Evolutionary conservation across 2,113 vertebrate species (phyloP).

Genomic region (Limanda limanda): DNA sequence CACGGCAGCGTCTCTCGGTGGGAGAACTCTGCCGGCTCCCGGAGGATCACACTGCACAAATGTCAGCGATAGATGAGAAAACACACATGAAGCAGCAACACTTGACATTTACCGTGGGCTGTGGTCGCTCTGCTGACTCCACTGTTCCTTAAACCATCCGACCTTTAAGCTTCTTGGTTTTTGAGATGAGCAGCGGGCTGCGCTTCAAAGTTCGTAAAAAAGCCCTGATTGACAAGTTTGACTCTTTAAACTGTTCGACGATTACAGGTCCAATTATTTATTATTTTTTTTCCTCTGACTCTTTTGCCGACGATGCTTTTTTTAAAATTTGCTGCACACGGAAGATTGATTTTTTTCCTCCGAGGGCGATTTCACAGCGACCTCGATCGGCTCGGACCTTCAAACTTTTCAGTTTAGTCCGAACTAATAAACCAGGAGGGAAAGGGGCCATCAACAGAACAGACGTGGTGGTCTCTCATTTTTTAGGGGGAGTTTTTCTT

Average conservation of each 20-base stretch:
- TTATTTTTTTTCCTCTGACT: background rate
- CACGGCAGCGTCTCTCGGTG: conserved; percentile 24
- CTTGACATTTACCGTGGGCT: conserved; percentile 72
- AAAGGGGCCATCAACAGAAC: no score
- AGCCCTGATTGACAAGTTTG: conserved; percentile 39
- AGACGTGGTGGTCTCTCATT: no score
- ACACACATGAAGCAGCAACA: conserved; percentile 68
- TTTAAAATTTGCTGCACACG: no score
- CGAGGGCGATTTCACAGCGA: no score
- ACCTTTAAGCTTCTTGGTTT: conserved; percentile 64
- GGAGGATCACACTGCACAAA: conserved; percentile 69
- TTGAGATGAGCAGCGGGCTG: conserved; percentile 12
- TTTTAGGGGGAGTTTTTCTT: no score
- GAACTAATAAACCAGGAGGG: no score
- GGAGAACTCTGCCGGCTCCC: conserved; percentile 43
- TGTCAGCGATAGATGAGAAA: conserved; percentile 66
- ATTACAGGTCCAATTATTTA: background rate
- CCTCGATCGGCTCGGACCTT: no score
- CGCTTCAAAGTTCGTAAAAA: conserved; percentile 5
- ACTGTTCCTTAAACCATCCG: conserved; percentile 55
- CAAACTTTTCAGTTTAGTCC: no score
- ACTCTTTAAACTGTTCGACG: background rate
- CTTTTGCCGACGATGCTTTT: background rate
- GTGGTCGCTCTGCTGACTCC: conserved; percentile 56
- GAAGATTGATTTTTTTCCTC: no score